These are phyloP conservation scores for Chrysolina americana DNA, from an alignment of 2,888 invertebrate species.

Conservation along the genomic window DNA sequence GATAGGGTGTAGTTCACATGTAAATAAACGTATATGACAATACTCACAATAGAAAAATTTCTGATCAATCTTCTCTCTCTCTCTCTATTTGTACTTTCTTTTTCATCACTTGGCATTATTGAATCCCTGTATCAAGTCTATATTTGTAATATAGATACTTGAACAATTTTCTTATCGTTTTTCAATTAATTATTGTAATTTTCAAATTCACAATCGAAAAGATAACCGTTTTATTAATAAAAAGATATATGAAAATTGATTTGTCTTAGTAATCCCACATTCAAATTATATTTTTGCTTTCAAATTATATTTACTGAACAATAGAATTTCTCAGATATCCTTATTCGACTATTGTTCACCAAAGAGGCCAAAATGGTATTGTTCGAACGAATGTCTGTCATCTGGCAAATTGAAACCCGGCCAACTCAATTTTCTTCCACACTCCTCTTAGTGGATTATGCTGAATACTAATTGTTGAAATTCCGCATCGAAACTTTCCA, in stretches of 20 bases:
- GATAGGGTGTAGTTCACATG: slow-evolving; percentile 64
- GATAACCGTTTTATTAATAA: slow-evolving; percentile 48
- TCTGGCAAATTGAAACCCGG: slow-evolving; percentile 28
- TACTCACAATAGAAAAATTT: slow-evolving; percentile 45
- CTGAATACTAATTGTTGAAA: slow-evolving; percentile 28
- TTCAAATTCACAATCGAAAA: slow-evolving; percentile 43
- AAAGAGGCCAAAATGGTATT: slow-evolving; percentile 43
- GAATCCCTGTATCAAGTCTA: slow-evolving; percentile 28
- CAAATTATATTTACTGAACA: slow-evolving; percentile 15
- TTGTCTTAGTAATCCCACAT: slow-evolving; percentile 38
- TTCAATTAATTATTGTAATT: slow-evolving; percentile 43
- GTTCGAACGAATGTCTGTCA: slow-evolving; percentile 26
- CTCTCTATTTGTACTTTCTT: slow-evolving; percentile 16
- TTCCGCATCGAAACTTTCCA: slow-evolving; percentile 28
- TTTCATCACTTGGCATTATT: slow-evolving; percentile 39
- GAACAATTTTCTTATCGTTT: slow-evolving; percentile 31
- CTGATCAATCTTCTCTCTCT: neutral
- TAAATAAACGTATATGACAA: slow-evolving; percentile 58
- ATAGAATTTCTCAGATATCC: slow-evolving; percentile 27
- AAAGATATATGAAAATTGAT: slow-evolving; percentile 43
- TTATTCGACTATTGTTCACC: slow-evolving; percentile 34
- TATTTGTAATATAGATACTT: slow-evolving; percentile 44
- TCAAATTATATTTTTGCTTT: slow-evolving; percentile 17
- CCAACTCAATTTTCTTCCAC: slow-evolving; percentile 28
- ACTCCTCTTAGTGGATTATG: slow-evolving; percentile 10